Evolutionary conservation across 1,140 invertebrate genomes (phyloP).

Genomic region (Formica selysi): DNA sequence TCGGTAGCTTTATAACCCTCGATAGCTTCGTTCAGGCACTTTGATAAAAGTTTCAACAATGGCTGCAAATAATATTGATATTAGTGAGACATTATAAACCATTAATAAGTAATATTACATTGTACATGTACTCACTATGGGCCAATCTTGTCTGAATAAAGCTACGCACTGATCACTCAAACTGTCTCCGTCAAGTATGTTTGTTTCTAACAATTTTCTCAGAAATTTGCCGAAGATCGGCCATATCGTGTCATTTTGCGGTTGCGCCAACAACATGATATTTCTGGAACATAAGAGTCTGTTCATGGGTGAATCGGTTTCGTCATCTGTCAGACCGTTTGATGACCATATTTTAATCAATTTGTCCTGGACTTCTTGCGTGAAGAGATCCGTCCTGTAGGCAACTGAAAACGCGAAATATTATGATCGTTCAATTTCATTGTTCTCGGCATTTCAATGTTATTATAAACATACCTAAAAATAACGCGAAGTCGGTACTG

Average conservation of each 20-base stretch:
- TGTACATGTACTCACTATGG: conserved; percentile 77
- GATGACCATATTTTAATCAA: conserved; percentile 84
- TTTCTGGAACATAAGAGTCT: conserved; percentile 85
- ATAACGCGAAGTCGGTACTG: conserved; percentile 81
- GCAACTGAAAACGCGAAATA: conserved; percentile 76
- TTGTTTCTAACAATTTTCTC: conserved; percentile 78
- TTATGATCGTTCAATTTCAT: not conserved
- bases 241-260: conserved; percentile 77
- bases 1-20: conserved; percentile 75
- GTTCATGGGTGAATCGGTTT: conserved; percentile 75
- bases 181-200: conserved; percentile 81
- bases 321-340: conserved; percentile 63
- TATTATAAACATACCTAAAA: conserved; percentile 78
- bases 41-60: conserved; percentile 80
- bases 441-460: not conserved
- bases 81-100: not conserved
- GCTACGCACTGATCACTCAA: conserved; percentile 84
- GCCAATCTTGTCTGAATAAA: conserved; percentile 85
- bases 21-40: conserved; percentile 81
- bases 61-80: conserved; percentile 70
- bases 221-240: conserved; percentile 79
- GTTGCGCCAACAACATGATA: conserved; percentile 82
- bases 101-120: conserved; percentile 4
- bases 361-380: conserved; percentile 74
- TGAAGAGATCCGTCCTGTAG: conserved; percentile 79